These are phyloP conservation scores for Schizopygopsis malacanthus DNA, from an alignment of 2,797 vertebrate species.

Conservation along the genomic window DNA sequence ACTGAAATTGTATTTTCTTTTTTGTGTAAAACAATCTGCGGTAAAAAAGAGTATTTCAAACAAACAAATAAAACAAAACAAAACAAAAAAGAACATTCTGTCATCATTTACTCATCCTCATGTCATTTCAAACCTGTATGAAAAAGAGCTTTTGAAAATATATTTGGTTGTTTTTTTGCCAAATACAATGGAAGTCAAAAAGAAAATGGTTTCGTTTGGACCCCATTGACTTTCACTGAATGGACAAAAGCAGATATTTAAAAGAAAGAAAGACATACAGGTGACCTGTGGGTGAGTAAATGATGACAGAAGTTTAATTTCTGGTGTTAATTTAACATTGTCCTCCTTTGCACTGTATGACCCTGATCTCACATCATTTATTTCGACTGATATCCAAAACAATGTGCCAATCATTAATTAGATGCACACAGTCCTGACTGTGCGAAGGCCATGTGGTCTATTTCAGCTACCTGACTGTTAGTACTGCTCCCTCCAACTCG, in stretches of 20 bases:
- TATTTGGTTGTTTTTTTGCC: neutral
- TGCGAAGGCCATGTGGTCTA: constrained; percentile 59
- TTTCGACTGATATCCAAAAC: constrained; percentile 35
- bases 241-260: neutral
- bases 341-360: constrained; percentile 1
- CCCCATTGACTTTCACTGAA: neutral
- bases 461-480: constrained; percentile 67
- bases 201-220: neutral
- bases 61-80: neutral
- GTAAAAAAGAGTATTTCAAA: neutral
- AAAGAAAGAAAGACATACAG: neutral
- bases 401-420: constrained; percentile 34
- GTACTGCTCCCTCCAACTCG: constrained; percentile 35
- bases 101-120: neutral
- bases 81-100: neutral
- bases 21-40: neutral
- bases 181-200: neutral
- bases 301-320: neutral
- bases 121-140: neutral
- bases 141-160: neutral
- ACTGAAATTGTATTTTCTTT: neutral
- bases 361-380: constrained; percentile 4
- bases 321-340: neutral
- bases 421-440: constrained; percentile 10
- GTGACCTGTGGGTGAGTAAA: neutral